Evolutionary conservation across 2,113 vertebrate genomes (phyloP).

Genomic region (Cebus imitator): DNA sequence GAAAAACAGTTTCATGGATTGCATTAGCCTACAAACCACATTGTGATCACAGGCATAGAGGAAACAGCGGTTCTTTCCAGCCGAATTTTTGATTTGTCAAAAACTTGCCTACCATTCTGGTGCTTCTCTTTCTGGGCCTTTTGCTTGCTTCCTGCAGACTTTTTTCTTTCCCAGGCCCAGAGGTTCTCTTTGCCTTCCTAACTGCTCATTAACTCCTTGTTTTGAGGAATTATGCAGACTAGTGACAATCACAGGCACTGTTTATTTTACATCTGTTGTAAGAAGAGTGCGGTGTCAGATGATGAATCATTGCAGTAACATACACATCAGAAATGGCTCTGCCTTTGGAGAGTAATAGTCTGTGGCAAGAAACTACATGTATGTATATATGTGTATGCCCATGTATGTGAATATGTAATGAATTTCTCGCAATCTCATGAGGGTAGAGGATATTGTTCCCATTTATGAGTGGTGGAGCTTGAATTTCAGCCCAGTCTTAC

Average conservation of each 20-base stretch:
- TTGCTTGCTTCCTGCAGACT: neutral
- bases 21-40: neutral
- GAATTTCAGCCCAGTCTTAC: neutral
- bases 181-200: neutral
- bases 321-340: neutral
- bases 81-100: neutral
- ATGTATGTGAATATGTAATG: neutral
- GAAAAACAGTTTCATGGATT: neutral
- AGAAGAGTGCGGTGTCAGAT: neutral
- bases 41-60: neutral
- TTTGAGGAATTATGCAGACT: neutral
- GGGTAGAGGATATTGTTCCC: neutral
- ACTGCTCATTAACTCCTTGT: neutral
- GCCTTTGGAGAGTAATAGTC: neutral
- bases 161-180: neutral
- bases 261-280: neutral
- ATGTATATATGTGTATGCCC: neutral
- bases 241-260: neutral
- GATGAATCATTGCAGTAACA: neutral
- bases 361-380: neutral
- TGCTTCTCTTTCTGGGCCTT: neutral
- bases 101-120: neutral
- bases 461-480: neutral
- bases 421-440: neutral
- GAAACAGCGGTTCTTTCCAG: neutral